Percentiles rank a stretch among this genome's conserved stretches.
Conservation (phyloP, 2,888 invertebrate genomes). For the Leptinotarsa peninsularis region DNA sequence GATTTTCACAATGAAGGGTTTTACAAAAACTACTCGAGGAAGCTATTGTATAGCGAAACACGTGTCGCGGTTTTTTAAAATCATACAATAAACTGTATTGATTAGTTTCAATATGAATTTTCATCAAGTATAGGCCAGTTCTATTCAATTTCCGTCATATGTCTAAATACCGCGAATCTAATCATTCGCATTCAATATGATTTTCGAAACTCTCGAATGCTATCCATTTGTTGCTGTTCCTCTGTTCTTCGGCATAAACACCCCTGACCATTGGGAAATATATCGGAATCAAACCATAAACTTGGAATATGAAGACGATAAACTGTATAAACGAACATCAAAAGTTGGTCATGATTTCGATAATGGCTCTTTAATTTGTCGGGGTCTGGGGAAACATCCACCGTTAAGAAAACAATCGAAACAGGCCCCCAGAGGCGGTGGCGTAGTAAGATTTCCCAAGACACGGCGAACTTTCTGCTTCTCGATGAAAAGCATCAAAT, state of each 20-base stretch:
- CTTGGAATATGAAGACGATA: conserved; percentile 2
- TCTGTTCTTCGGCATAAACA: background rate
- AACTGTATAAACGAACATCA: conserved; percentile 11
- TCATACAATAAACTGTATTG: too few relatives aligned
- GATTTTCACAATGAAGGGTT: too few relatives aligned
- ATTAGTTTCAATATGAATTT: too few relatives aligned
- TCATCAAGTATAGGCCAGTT: too few relatives aligned
- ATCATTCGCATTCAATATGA: too few relatives aligned
- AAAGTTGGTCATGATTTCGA: conserved; percentile 12
- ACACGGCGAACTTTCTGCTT: conserved; percentile 5
- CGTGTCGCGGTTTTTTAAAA: too few relatives aligned
- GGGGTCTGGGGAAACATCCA: conserved; percentile 17
- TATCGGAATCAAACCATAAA: background rate
- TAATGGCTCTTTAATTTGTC: conserved; percentile 21
- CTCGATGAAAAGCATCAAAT: conserved; percentile 20
- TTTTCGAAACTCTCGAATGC: background rate
- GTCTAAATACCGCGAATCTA: too few relatives aligned
- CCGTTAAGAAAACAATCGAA: conserved; percentile 17
- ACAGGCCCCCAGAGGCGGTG: background rate
- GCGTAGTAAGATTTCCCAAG: conserved; percentile 10
- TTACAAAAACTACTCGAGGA: too few relatives aligned
- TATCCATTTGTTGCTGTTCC: background rate
- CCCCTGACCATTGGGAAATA: background rate
- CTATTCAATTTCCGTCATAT: too few relatives aligned
- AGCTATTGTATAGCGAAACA: too few relatives aligned